Evolutionary conservation across 2,113 vertebrate species (phyloP), one percentile per base, ranked within the genome.

Genomic region (Onychostruthus taczanowskii): DNA sequence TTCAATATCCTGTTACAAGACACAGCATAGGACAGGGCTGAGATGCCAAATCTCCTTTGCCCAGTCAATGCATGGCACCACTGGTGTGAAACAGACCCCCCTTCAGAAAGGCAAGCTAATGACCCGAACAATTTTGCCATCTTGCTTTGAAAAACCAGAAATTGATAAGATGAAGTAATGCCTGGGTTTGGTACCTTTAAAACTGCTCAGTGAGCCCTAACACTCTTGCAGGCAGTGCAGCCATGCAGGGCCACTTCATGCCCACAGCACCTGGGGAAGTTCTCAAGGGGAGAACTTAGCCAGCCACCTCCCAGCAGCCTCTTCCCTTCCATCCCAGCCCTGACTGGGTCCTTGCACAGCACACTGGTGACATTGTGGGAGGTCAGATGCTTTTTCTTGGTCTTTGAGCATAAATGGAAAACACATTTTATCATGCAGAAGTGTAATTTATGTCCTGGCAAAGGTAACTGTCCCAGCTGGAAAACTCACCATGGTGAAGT

Each of bases 121-220:
- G 0, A 73, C 37, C 15, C 0, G 0, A 63, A 33, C 26, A 21
- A 5, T n/a, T 75, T 58, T 59, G n/a, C n/a, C 37, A 33, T 18
- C 58, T 58, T 41, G 58, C 26, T 69, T 74, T 58, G 20, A 44
- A 93, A 94, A 78, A 24, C 2, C 23, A 55, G 52, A 68, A 82
- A 55, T 4, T 10, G 17, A 19, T 73, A 44, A 68, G 87, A 53
- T 19, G 31, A 80, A 56, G 12, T 14, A n/a, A 22, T 12, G 11
- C 5, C 62, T 67, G 28, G 4, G 7, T 50, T 70, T 63, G 52
- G 17, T 20, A 23, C 12, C 41, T 23, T 55, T 62, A 37, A 66
- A 84, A 78, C 17, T 14, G 7, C 26, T 70, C 31, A 46, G 26
- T 0, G 8, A 90, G 47, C 56, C 35, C 24, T 21, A 43, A 39